Evolutionary conservation across 2,888 invertebrate genomes (phyloP).

Genomic region (Homarus gammarus): DNA sequence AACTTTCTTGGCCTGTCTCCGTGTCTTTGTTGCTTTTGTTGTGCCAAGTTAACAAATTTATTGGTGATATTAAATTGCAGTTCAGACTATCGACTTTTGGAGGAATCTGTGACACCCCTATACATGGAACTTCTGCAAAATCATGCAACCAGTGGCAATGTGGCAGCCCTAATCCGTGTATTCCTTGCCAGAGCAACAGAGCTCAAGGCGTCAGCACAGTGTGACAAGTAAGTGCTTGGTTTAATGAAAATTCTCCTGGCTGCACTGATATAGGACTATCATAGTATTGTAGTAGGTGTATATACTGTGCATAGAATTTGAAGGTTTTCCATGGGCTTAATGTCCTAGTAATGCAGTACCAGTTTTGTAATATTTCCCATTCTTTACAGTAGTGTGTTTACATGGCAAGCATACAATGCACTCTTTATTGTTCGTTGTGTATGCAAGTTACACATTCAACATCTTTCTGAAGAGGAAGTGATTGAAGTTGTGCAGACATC

Average conservation of each 20-base stretch:
- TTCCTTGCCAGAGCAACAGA: constrained; percentile 91
- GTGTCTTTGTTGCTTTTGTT: too few relatives aligned
- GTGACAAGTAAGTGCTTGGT: constrained; percentile 87
- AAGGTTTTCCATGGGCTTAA: too few relatives aligned
- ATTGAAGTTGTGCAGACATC: constrained; percentile 62
- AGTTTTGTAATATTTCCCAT: not conserved
- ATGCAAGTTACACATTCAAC: constrained; percentile 71
- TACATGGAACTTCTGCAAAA: constrained; percentile 89
- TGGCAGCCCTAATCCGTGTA: constrained; percentile 91
- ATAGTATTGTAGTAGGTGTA: not conserved
- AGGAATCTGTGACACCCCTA: constrained; percentile 86
- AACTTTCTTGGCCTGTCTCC: too few relatives aligned
- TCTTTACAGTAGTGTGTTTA: constrained; percentile 63
- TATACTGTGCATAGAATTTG: not conserved
- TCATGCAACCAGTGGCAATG: constrained; percentile 93
- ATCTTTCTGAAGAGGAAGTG: constrained; percentile 71
- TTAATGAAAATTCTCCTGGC: not conserved
- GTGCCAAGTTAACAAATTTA: not conserved
- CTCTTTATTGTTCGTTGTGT: constrained; percentile 72
- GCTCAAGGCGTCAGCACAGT: constrained; percentile 90
- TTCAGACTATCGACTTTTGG: constrained; percentile 69
- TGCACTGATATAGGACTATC: not conserved
- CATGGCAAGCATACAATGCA: constrained; percentile 73
- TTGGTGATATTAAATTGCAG: constrained; percentile 31
- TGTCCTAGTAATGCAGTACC: not conserved